phyloP scores from a whole-genome alignment of 1,140 invertebrate species.

The Saccostrea echinata region DNA sequence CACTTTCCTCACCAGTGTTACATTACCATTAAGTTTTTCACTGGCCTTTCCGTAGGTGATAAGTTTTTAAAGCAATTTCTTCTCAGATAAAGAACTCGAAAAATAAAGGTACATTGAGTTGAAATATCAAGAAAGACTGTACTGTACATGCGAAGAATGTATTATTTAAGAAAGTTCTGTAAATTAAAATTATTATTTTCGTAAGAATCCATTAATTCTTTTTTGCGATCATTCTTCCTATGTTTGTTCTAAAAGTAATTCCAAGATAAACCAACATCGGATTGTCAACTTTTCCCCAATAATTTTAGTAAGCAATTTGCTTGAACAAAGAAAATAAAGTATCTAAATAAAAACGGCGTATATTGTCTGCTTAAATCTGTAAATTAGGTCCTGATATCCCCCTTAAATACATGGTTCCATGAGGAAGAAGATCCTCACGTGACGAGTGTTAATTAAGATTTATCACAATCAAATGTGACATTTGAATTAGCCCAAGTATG shows the following conservation, averaged over 20 bases:
- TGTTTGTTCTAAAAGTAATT: background rate
- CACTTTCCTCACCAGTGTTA: too few species aligned
- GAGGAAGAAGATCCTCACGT: background rate
- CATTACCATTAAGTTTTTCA: too few species aligned
- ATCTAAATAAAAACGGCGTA: constrained; percentile 23
- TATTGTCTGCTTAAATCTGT: constrained; percentile 18
- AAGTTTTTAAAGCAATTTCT: too few species aligned
- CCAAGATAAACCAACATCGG: background rate
- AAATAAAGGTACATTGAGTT: too few species aligned
- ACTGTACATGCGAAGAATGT: background rate
- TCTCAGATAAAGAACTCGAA: too few species aligned
- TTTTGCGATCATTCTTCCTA: background rate
- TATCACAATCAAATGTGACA: constrained; percentile 41
- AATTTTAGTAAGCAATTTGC: background rate
- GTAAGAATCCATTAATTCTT: background rate
- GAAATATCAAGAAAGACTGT: too few species aligned
- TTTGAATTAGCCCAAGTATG: constrained; percentile 30
- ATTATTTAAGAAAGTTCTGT: background rate
- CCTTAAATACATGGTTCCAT: constrained; percentile 3
- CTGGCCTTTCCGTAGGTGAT: too few species aligned
- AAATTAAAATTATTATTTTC: background rate
- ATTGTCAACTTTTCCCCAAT: background rate
- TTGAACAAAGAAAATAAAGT: background rate
- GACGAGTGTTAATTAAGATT: constrained; percentile 40
- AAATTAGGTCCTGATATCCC: background rate